Evolutionary conservation across 1,140 invertebrate species (phyloP).

Genomic region (Potamilus streckersoni): DNA sequence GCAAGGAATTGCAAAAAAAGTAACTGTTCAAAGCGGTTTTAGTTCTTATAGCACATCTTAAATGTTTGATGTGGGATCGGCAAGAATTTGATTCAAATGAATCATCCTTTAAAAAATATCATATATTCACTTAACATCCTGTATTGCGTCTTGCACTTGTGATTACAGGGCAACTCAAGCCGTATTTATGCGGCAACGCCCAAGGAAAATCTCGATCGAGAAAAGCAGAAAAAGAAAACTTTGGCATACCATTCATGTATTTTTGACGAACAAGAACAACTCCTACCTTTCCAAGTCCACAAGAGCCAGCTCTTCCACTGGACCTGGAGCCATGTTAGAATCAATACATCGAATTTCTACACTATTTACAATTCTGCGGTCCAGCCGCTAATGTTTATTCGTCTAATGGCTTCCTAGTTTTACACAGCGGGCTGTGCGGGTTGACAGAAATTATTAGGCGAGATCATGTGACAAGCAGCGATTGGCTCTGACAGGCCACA

Average conservation of each 20-base stretch:
- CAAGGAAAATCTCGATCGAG: constrained; percentile 2
- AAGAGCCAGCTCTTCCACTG: constrained; percentile 57
- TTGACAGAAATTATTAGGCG: too few species aligned
- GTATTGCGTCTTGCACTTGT: not conserved
- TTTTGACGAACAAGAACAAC: constrained; percentile 6
- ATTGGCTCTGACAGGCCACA: too few species aligned
- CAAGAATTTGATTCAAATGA: constrained; percentile 5
- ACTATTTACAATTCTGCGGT: too few species aligned
- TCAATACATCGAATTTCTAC: too few species aligned
- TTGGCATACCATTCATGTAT: not conserved
- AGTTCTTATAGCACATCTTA: too few species aligned
- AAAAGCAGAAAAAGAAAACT: constrained; percentile 1
- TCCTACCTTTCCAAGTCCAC: constrained; percentile 59
- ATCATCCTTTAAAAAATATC: not conserved
- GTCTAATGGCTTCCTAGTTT: too few species aligned
- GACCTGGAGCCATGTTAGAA: constrained; percentile 51
- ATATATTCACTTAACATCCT: not conserved
- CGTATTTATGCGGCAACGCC: not conserved
- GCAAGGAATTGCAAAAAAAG: too few species aligned
- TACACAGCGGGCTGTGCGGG: too few species aligned
- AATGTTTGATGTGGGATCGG: not conserved
- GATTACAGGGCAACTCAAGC: not conserved
- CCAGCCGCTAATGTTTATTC: too few species aligned
- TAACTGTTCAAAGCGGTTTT: too few species aligned
- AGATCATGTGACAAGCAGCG: too few species aligned